phyloP scores from a whole-genome alignment of 2,888 invertebrate species.

The Dorcus parallelipipedus region DNA sequence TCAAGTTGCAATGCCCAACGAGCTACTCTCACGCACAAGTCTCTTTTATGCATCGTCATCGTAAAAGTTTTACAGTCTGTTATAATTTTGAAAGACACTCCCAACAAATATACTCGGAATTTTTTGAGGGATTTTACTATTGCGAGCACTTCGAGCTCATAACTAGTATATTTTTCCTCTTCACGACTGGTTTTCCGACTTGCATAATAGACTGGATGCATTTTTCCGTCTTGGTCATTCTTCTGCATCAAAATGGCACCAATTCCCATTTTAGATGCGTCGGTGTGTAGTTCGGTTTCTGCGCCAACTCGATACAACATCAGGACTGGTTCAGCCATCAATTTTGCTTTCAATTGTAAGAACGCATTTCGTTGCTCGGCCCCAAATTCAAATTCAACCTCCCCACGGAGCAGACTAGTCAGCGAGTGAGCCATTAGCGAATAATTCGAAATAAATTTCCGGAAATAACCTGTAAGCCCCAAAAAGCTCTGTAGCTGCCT shows the following conservation, averaged over 20 bases:
- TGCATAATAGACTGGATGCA: slow-evolving; percentile 35
- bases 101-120: slow-evolving; percentile 36
- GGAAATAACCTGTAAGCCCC: slow-evolving; percentile 5
- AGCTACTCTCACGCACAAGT: slow-evolving; percentile 31
- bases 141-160: slow-evolving; percentile 40
- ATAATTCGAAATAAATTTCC: slow-evolving; percentile 5
- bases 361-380: slow-evolving; percentile 11
- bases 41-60: slow-evolving; percentile 30
- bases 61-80: slow-evolving; percentile 38
- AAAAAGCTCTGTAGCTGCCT: slow-evolving; percentile 3
- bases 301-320: slow-evolving; percentile 17
- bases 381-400: slow-evolving; percentile 20
- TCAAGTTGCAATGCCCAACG: slow-evolving; percentile 34
- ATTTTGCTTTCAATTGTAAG: slow-evolving; percentile 21
- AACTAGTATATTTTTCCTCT: slow-evolving; percentile 36
- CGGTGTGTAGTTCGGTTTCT: slow-evolving; percentile 28
- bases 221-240: slow-evolving; percentile 20
- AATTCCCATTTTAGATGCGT: slow-evolving; percentile 29
- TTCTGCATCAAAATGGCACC: slow-evolving; percentile 31
- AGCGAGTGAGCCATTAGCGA: slow-evolving; percentile 20
- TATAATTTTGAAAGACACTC: slow-evolving; percentile 33
- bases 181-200: slow-evolving; percentile 34
- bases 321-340: slow-evolving; percentile 20
- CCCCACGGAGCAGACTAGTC: slow-evolving; percentile 22
- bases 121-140: slow-evolving; percentile 37